These are phyloP conservation scores for Azemiops feae DNA, from an alignment of 2,113 vertebrate species.

Conservation along the genomic window DNA sequence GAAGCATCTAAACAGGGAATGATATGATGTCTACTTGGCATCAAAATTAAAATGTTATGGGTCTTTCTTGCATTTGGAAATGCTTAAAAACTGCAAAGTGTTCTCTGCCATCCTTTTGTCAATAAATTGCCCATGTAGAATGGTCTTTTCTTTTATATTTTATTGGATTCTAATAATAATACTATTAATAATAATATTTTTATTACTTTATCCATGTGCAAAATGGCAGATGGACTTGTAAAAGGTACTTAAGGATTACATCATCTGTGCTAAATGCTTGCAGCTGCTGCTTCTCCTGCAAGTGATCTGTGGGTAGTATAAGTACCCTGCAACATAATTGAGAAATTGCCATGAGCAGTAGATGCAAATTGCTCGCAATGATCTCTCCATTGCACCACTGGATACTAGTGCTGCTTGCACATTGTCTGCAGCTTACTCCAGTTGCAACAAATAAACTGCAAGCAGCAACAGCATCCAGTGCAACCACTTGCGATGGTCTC, in stretches of 20 bases:
- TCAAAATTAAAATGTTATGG: not conserved
- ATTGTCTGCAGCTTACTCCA: not conserved
- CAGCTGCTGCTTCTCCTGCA: not conserved
- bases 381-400: not conserved
- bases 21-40: not conserved
- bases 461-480: not conserved
- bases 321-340: not conserved
- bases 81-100: not conserved
- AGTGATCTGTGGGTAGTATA: not conserved
- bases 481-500: not conserved
- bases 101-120: not conserved
- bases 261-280: not conserved
- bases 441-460: not conserved
- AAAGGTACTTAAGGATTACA: not conserved
- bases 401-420: not conserved
- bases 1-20: not conserved
- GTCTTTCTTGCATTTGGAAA: not conserved
- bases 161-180: not conserved
- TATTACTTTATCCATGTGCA: not conserved
- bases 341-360: not conserved
- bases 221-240: not conserved
- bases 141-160: not conserved
- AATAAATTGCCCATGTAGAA: not conserved
- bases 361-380: not conserved
- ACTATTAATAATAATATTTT: not conserved